phyloP scores from a whole-genome alignment of 2,888 invertebrate species.

The Ganaspis brasiliensis region DNA sequence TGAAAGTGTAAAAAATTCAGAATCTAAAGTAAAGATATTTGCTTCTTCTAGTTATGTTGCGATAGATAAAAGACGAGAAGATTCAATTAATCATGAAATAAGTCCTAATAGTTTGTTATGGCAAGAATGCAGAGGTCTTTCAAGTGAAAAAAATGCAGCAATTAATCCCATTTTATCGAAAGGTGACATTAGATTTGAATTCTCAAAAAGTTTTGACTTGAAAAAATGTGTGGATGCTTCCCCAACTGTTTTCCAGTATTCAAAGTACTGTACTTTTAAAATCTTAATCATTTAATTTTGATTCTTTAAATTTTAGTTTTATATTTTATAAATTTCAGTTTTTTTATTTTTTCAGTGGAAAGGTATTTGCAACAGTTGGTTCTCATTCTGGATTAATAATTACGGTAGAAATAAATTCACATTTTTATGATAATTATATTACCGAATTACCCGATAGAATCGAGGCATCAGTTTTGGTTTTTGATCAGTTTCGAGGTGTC shows the following conservation, averaged over 20 bases:
- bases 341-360: slow-evolving; percentile 61
- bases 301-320: too few species aligned
- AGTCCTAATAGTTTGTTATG: slow-evolving; percentile 58
- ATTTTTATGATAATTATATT: slow-evolving; percentile 82
- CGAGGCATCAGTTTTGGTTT: slow-evolving; percentile 85
- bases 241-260: slow-evolving; percentile 83
- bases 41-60: not conserved
- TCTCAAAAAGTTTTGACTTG: slow-evolving; percentile 83
- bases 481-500: slow-evolving; percentile 81
- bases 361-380: slow-evolving; percentile 83
- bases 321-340: not conserved
- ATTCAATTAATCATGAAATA: slow-evolving; percentile 22
- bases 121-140: slow-evolving; percentile 71
- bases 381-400: slow-evolving; percentile 89
- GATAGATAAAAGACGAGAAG: not conserved
- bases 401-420: slow-evolving; percentile 83
- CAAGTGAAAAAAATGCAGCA: slow-evolving; percentile 9
- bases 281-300: too few species aligned
- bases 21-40: slow-evolving; percentile 5
- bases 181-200: slow-evolving; percentile 63
- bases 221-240: slow-evolving; percentile 93
- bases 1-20: slow-evolving; percentile 43
- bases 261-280: slow-evolving; percentile 79
- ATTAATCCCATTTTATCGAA: slow-evolving; percentile 4
- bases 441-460: slow-evolving; percentile 86